Percentiles rank a stretch among this genome's conserved stretches.
phyloP scores from a whole-genome alignment of 2,113 vertebrate genomes.

The Agelaius phoeniceus region DNA sequence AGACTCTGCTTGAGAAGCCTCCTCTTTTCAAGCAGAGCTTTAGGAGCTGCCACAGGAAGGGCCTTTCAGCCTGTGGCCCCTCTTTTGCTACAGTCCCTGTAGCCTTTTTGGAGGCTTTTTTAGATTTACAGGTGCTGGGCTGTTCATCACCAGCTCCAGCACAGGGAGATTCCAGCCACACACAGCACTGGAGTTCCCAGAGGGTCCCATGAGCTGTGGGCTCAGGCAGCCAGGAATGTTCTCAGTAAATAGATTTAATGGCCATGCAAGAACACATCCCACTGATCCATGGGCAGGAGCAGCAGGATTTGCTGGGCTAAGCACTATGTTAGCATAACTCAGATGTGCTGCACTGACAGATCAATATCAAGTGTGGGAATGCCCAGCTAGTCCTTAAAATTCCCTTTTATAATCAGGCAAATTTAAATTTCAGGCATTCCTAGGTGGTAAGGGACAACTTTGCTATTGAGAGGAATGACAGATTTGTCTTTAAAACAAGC shows the following conservation, averaged over 20 bases:
- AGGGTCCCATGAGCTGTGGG: accelerated
- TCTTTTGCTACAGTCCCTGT: not conserved
- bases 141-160: not conserved
- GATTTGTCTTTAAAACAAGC: too few relatives aligned
- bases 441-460: not conserved
- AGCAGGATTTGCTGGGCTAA: not conserved
- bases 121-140: not conserved
- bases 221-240: not conserved
- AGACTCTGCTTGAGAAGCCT: not conserved
- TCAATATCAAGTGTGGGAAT: not conserved
- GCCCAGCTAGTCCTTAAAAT: not conserved
- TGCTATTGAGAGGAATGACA: not conserved
- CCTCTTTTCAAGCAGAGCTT: not conserved
- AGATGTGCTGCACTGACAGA: not conserved
- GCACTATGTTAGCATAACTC: not conserved
- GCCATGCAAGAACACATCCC: not conserved
- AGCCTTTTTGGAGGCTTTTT: not conserved
- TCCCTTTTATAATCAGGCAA: not conserved
- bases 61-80: not conserved
- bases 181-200: not conserved
- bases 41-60: not conserved
- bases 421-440: not conserved
- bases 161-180: not conserved
- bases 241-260: not conserved
- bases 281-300: not conserved